Evolutionary conservation across 2,888 invertebrate genomes (phyloP).

Genomic region (Lasioglossum vierecki): DNA sequence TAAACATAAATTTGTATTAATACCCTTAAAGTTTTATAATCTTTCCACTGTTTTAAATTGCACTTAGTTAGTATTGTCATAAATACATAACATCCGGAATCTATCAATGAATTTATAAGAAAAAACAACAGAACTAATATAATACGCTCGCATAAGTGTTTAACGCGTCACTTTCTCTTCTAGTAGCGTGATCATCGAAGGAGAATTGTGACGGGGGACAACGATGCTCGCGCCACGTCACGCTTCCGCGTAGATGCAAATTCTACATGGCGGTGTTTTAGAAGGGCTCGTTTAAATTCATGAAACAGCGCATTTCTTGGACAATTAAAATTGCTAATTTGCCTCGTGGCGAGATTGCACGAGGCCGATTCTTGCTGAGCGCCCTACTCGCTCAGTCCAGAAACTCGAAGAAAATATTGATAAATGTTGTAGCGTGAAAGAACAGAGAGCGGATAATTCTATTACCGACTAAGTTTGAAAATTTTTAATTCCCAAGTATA

Average conservation of each 20-base stretch:
- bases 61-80: no score
- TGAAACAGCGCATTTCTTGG: conserved; percentile 3
- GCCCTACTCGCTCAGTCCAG: not conserved
- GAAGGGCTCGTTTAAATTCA: conserved; percentile 29
- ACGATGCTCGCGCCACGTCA: conserved; percentile 13
- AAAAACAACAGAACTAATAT: not conserved
- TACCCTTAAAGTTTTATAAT: no score
- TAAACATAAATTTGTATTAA: no score
- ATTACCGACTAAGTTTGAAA: not conserved
- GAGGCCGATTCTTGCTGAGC: not conserved
- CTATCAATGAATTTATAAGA: not conserved
- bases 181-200: not conserved
- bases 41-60: no score
- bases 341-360: not conserved
- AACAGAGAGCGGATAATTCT: no score
- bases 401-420: not conserved
- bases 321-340: conserved; percentile 31
- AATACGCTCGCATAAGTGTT: not conserved
- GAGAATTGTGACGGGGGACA: conserved; percentile 1
- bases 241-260: conserved; percentile 16
- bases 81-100: no score
- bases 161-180: not conserved
- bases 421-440: not conserved
- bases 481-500: not conserved
- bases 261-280: not conserved